These are phyloP conservation scores for Ganaspis sp. DNA, from an alignment of 1,140 invertebrate genomes.

Conservation along the genomic window DNA sequence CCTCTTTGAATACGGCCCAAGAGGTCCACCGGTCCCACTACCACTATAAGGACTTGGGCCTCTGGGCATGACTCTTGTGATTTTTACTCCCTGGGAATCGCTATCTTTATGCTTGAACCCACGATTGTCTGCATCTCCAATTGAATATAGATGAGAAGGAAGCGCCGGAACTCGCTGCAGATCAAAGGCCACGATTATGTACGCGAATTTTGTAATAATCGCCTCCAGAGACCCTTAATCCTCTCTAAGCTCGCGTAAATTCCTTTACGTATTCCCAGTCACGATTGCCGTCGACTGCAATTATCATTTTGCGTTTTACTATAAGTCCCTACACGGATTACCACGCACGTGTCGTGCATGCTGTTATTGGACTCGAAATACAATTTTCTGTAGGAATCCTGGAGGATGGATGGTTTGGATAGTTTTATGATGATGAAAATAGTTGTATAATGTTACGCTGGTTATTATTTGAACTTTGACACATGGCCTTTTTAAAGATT, in stretches of 20 bases:
- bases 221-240: conserved; percentile 25
- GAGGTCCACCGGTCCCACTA: conserved; percentile 49
- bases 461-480: too few relatives aligned
- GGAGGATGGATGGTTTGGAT: too few relatives aligned
- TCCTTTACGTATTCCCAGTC: conserved; percentile 56
- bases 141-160: conserved; percentile 10
- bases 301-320: conserved; percentile 46
- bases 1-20: conserved; percentile 40
- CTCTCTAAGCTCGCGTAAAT: conserved; percentile 40
- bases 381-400: too few relatives aligned
- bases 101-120: background rate
- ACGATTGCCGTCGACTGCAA: conserved; percentile 47
- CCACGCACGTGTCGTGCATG: conserved; percentile 45
- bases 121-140: background rate
- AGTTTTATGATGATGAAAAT: too few relatives aligned
- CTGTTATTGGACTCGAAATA: too few relatives aligned
- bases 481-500: too few relatives aligned
- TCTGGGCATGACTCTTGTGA: background rate
- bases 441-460: too few relatives aligned
- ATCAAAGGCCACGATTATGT: background rate
- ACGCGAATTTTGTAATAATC: conserved; percentile 35
- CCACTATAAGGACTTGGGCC: conserved; percentile 33
- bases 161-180: background rate
- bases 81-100: conserved; percentile 35
- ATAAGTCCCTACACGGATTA: conserved; percentile 53